Base-by-base conservation (phyloP, 2,113 vertebrate species). In the Nerophis lumbriciformis region DNA sequence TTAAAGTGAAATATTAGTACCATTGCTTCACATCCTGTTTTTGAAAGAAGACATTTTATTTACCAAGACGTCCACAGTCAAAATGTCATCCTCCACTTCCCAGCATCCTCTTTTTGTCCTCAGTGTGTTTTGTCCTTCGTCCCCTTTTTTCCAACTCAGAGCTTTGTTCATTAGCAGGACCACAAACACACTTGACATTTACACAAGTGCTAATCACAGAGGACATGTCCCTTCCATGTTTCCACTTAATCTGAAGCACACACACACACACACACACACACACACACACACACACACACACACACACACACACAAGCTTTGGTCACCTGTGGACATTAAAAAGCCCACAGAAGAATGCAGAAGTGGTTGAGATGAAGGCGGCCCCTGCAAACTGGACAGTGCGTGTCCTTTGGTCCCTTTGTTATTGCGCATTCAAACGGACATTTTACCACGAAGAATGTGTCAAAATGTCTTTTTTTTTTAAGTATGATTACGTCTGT, bases 171-270 rank as follows among this genome's bases (percentile, higher is more conserved):
- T 83, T 78, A 78, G 73, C 69, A 66, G 50, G 56, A 62, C 35
- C 48, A 51, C 75, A 82, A 85, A 85, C 72, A 84, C 66, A 63
- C 68, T 59, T 84, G 83, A 84, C 83, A 82, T 87, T 84, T 85
- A 77, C 80, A 75, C 77, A 71, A 75, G 77, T 69, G 76, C 68
- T 85, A 85, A 83, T 85, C 76, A 65, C 68, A 68, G 71, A 53
- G 51, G 70, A 76, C 77, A 76, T 21, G 65, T 73, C 79, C 72
- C 38, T 65, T 65, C 63, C 49, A 78, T 79, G 74, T 82, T 78
- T 83, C 66, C 66, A 52, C 66, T 73, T 69, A 70, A 42, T 59
- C 66, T 61, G 61, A 63, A 6, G 39, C 45, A 45, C 57, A 63
- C 37, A 42, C 59, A 55, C 51, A 44, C 68, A 48, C 39, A 37